Conservation (phyloP, 2,113 vertebrate genomes). For the Naja naja region DNA sequence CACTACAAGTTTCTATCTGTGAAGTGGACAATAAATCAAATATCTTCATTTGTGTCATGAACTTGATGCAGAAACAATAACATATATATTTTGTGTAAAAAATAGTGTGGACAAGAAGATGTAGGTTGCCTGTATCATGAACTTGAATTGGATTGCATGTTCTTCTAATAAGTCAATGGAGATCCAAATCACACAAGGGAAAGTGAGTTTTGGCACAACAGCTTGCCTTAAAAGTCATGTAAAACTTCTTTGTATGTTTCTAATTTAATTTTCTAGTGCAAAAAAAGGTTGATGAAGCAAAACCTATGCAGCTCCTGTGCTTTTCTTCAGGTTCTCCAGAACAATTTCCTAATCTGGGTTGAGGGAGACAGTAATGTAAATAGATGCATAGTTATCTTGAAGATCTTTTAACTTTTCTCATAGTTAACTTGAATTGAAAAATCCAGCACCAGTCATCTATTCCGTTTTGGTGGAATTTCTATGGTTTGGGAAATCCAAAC, state of each 20-base stretch:
- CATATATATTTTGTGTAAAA: not conserved
- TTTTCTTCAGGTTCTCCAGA: not conserved
- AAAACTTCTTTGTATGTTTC: not conserved
- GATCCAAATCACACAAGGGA: not conserved
- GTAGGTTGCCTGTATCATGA: not conserved
- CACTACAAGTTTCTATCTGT: not conserved
- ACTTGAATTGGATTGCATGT: not conserved
- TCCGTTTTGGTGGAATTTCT: slow-evolving; percentile 59
- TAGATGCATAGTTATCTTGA: slow-evolving; percentile 32
- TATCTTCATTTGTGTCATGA: not conserved
- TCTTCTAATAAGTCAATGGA: not conserved
- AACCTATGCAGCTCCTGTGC: not conserved
- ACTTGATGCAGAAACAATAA: not conserved
- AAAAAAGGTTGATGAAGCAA: not conserved
- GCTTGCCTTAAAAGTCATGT: not conserved
- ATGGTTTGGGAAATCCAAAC: slow-evolving; percentile 58
- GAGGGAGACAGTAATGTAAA: slow-evolving; percentile 32
- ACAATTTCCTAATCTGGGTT: slow-evolving; percentile 12
- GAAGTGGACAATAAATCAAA: not conserved
- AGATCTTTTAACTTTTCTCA: not conserved
- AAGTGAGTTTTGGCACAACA: too few species aligned
- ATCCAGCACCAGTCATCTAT: slow-evolving; percentile 51
- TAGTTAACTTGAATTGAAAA: slow-evolving; percentile 39
- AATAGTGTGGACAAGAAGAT: not conserved
- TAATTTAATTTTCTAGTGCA: not conserved